Conservation (phyloP, 2,797 vertebrate genomes). For the Cossypha niveicapilla region DNA sequence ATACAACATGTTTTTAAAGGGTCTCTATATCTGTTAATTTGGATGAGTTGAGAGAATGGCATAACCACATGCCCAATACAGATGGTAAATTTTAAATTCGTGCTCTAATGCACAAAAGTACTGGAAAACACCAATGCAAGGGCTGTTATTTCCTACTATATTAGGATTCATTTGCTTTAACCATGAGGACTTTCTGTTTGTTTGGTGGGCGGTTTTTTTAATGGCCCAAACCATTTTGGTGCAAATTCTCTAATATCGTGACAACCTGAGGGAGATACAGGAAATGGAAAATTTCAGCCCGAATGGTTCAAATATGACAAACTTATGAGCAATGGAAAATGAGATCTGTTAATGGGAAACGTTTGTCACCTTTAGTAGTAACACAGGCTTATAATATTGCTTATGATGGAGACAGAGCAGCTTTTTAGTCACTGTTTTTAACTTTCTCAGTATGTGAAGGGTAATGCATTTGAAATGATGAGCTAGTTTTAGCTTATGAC, state of each 20-base stretch:
- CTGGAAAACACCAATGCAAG: not conserved
- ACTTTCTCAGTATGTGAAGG: not conserved
- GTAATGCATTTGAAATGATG: not conserved
- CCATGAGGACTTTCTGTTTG: not conserved
- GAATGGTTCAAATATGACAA: not conserved
- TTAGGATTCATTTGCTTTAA: not conserved
- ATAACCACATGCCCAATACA: not conserved
- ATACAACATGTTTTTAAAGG: not conserved
- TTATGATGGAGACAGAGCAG: not conserved
- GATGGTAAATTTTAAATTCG: not conserved
- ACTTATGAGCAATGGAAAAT: not conserved
- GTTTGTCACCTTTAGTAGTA: not conserved
- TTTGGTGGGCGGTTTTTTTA: not conserved
- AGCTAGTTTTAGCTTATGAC: not conserved
- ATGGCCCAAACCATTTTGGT: not conserved
- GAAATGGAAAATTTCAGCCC: not conserved
- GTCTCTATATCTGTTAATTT: not conserved
- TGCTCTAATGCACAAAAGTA: not conserved
- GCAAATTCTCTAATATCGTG: not conserved
- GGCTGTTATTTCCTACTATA: not conserved
- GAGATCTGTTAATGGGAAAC: not conserved
- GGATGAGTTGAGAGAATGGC: not conserved
- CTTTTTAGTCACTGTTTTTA: not conserved
- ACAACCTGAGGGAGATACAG: not conserved
- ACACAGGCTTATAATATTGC: not conserved